Base-by-base conservation (phyloP, 2,113 vertebrate species). In the Cololabis saira region DNA sequence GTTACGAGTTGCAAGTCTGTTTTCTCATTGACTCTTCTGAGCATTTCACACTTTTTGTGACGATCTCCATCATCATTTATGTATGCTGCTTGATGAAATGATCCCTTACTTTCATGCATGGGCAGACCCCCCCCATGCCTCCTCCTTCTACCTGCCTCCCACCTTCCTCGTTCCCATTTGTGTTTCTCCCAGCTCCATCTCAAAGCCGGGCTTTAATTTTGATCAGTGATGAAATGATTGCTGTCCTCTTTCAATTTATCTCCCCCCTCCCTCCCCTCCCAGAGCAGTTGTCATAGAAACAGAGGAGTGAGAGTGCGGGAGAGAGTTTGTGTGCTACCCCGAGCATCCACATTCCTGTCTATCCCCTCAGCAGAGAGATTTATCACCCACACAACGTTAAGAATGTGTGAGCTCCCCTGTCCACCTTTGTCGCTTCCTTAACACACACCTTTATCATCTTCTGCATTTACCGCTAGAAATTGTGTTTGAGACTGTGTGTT, bases 201-300 rank as follows among this genome's bases (percentile, higher is more conserved):
- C 71, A 80, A 84, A 81, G 80, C 85, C 82, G 72, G 83, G 83
- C 84, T 88, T 92, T 94, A 93, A 89, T 91, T 95, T 91, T 93
- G 93, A 94, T 94, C 91, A 94, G 93, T 87, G 82, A 82, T 91
- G 90, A 92, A 94, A 90, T 93, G 92, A 93, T 92, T 93, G 91
- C 82, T 75, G 80, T 85, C 83, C 72, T 85, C 67, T 73, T 87
- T 87, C 82, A 64, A 84, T 90, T 85, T 86, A 79, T 90, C 82
- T 78, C 76, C 57, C 53, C 64, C 51, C 62, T 62, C 64, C 74
- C 72, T 70, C 80, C 76, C 63, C 60, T 58, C 90, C 84, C 87
- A 87, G 80, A 68, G 90, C 86, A 80, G 95, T 96, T 96, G 90
- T 91, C 92, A 95, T 94, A 92, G 92, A 93, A 93, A 96, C 94